Evolutionary conservation across 2,113 vertebrate genomes (phyloP).

Genomic region (Dromaius novaehollandiae): DNA sequence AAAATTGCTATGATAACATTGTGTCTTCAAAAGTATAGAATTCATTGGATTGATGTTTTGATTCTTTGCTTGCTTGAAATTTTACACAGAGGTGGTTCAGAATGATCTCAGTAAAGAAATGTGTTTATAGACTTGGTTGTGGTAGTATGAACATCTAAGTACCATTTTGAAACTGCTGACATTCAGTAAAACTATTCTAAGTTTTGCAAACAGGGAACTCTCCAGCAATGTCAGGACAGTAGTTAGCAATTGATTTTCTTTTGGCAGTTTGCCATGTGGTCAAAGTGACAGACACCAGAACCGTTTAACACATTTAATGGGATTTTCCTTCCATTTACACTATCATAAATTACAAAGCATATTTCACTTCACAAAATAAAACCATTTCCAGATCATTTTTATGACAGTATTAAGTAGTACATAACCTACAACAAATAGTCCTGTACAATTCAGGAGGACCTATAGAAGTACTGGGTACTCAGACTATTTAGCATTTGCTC

Average conservation of each 20-base stretch:
- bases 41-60: neutral
- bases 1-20: neutral
- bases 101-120: neutral
- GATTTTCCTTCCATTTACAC: conserved; percentile 79
- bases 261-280: conserved; percentile 12
- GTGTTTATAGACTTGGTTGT: neutral
- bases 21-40: neutral
- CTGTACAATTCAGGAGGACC: conserved; percentile 65
- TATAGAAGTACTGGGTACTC: conserved; percentile 35
- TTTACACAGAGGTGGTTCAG: neutral
- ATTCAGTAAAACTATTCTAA: neutral
- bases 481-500: conserved; percentile 22
- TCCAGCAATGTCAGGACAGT: neutral
- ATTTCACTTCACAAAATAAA: conserved; percentile 87
- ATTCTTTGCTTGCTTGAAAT: neutral
- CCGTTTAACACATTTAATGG: conserved; percentile 79
- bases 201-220: conserved; percentile 18
- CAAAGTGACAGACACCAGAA: conserved; percentile 68
- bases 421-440: conserved; percentile 73
- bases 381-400: conserved; percentile 81
- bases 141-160: neutral
- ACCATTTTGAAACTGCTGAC: neutral
- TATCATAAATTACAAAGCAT: conserved; percentile 86
- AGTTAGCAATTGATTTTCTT: conserved; percentile 22
- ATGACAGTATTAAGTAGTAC: conserved; percentile 80